Evolutionary conservation across 2,888 invertebrate genomes (phyloP).

Genomic region (Apoda limacodes): DNA sequence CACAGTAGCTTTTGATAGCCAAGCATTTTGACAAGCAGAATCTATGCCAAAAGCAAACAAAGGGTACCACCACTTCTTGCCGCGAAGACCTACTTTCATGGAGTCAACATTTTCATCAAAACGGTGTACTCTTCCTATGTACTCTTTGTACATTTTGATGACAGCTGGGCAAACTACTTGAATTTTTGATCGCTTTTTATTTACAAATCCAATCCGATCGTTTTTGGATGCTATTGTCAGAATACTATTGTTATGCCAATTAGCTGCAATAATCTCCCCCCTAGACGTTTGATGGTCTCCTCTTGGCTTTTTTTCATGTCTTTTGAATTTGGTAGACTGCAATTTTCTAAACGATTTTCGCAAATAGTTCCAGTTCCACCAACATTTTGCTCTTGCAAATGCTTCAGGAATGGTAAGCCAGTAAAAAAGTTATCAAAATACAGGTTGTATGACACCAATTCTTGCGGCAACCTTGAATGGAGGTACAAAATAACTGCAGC

Average conservation of each 20-base stretch:
- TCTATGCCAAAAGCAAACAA: conserved; percentile 12
- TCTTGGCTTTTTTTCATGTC: conserved; percentile 12
- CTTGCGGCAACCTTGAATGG: conserved; percentile 41
- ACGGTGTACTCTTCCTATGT: conserved; percentile 13
- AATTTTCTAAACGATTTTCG: conserved; percentile 9
- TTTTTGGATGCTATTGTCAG: conserved; percentile 14
- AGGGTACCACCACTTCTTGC: conserved; percentile 9
- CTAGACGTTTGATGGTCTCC: conserved; percentile 10
- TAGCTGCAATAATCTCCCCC: conserved; percentile 9
- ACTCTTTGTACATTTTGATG: conserved; percentile 15
- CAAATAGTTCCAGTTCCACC: conserved; percentile 8
- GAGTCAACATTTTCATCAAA: conserved; percentile 12
- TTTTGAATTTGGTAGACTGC: conserved; percentile 9
- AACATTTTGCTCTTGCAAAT: conserved; percentile 9
- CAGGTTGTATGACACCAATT: conserved; percentile 7
- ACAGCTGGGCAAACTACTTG: conserved; percentile 10
- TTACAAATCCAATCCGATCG: conserved; percentile 12
- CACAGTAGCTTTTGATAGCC: conserved; percentile 7
- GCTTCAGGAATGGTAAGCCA: no score
- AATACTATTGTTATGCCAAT: no score
- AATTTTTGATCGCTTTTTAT: conserved; percentile 10
- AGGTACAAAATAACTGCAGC: conserved; percentile 11
- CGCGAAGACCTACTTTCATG: conserved; percentile 7
- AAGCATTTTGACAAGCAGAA: conserved; percentile 10
- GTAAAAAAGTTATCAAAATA: conserved; percentile 8